phyloP scores from a whole-genome alignment of 2,888 invertebrate species.

The Tromatobia lineatoria region DNA sequence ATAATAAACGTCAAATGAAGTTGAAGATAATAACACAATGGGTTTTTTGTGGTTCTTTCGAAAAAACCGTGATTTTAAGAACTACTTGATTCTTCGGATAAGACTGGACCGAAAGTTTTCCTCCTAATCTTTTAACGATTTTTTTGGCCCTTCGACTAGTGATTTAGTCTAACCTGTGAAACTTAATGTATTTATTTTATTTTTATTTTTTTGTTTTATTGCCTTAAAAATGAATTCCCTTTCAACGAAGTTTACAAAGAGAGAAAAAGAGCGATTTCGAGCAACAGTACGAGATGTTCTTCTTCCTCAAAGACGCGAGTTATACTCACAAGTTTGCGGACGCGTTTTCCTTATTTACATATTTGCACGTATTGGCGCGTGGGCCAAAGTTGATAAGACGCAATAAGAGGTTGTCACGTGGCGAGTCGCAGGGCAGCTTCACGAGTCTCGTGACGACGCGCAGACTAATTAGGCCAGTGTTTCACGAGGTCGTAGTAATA shows the following conservation, averaged over 20 bases:
- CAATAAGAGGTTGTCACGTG: slow-evolving; percentile 38
- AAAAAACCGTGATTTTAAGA: background rate
- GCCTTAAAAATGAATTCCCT: too few species aligned
- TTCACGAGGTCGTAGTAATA: slow-evolving; percentile 3
- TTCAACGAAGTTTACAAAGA: too few species aligned
- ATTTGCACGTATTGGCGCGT: slow-evolving; percentile 42
- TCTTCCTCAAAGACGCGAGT: slow-evolving; percentile 4
- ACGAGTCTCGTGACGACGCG: slow-evolving; percentile 40
- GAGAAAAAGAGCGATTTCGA: background rate
- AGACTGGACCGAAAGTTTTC: background rate
- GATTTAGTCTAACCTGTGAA: too few species aligned
- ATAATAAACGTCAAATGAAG: background rate
- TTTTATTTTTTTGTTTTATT: too few species aligned
- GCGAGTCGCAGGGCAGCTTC: slow-evolving; percentile 23
- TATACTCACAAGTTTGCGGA: slow-evolving; percentile 26
- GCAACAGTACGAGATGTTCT: too few species aligned
- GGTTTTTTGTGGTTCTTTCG: slow-evolving; percentile 17
- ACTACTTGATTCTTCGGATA: background rate
- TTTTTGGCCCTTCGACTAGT: background rate
- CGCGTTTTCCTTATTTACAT: slow-evolving; percentile 47
- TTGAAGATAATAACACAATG: background rate
- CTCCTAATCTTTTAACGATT: background rate
- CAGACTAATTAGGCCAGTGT: slow-evolving; percentile 35
- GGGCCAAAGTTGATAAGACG: slow-evolving; percentile 52
- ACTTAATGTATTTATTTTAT: too few species aligned